These are phyloP conservation scores for Oreohelix idahoensis DNA, from an alignment of 1,140 invertebrate species.

Conservation along the genomic window DNA sequence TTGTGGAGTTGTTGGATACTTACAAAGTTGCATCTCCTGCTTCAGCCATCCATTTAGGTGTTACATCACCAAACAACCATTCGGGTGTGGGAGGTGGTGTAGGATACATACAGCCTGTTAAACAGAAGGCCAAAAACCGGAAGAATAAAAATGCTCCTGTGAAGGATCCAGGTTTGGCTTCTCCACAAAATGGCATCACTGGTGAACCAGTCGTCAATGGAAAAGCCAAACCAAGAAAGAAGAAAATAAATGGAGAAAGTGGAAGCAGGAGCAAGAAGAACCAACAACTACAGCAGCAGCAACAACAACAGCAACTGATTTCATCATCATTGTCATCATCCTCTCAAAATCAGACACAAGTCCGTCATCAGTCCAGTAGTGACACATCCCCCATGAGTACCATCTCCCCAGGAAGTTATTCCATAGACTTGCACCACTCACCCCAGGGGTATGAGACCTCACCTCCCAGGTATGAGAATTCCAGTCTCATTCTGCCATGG, in stretches of 20 bases:
- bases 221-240: constrained; percentile 56
- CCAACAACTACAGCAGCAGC: constrained; percentile 26
- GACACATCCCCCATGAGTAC: constrained; percentile 75
- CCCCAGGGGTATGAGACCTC: constrained; percentile 61
- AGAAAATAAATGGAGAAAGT: constrained; percentile 43
- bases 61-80: constrained; percentile 67
- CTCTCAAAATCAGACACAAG: constrained; percentile 30
- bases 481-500: constrained; percentile 70
- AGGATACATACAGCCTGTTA: constrained; percentile 51
- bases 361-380: constrained; percentile 61
- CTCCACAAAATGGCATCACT: constrained; percentile 40
- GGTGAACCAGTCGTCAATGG: constrained; percentile 18
- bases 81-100: constrained; percentile 16
- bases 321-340: background rate
- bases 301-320: constrained; percentile 14
- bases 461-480: constrained; percentile 59
- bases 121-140: constrained; percentile 58
- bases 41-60: constrained; percentile 51
- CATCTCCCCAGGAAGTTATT: constrained; percentile 74
- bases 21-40: constrained; percentile 75
- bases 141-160: constrained; percentile 46
- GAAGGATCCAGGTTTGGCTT: constrained; percentile 23
- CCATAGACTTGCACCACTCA: constrained; percentile 61
- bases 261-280: background rate
- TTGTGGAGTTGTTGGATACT: constrained; percentile 91